Evolutionary conservation across 2,797 vertebrate species (phyloP), one percentile per base, ranked within the genome.

Genomic region (Spinibarbus caldwelli): DNA sequence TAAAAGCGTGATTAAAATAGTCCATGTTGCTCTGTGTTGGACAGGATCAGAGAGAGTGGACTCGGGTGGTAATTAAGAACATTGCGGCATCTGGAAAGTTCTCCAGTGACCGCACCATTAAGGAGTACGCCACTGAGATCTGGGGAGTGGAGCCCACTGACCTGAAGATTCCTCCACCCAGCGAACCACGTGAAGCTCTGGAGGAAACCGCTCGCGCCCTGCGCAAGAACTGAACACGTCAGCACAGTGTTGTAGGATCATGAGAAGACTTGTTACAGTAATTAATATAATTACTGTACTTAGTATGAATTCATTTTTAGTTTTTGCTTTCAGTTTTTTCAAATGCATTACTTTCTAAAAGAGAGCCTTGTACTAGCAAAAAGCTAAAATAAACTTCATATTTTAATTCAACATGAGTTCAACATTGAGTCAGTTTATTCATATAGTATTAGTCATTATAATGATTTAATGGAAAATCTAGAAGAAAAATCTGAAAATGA

Each of bases 91-190:
- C 97, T 0, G 98, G 98, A 11, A 99, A 99, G 91, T 99, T 99
- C 93, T 99, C 98, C 92, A 99, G 98, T 0, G 98, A 99, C 92
- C 93, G 97, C 75, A 98, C 97, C 64, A 99, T 99, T 93, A 95
- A 95, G 36, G 96, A 99, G 38, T 99, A 99, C 0, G 98, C 98
- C 43, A 95, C 90, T 0, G 96, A 99, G 82, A 96, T 99, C 87
- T 99, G 98, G 98, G 95, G 95, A 0, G 95, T 98, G 88, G 94
- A 98, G 78, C 98, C 98, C 2, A 97, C 97, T 0, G 94, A 98
- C 91, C 89, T 98, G 89, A 99, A 98, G 94, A 99, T 99, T 89
- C 97, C 98, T 0, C 90, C 96, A 0, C 97, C 98, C 3, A 96
- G 91, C 0, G 96, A 97, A 90, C 95, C 97, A 12, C 91, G 96